phyloP scores from a whole-genome alignment of 2,888 invertebrate species.

The Lamellibrachia columna region DNA sequence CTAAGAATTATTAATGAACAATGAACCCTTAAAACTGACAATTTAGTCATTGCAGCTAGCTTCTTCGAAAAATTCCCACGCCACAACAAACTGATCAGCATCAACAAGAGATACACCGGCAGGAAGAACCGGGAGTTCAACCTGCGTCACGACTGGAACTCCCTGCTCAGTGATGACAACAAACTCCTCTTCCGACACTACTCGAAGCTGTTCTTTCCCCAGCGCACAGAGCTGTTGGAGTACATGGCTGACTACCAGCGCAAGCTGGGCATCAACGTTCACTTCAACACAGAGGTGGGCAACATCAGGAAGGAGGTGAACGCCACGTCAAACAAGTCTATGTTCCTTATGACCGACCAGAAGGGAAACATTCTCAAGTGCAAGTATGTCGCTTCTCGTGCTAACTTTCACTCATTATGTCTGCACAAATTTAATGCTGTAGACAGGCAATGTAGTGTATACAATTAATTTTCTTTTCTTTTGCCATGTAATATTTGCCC shows the following conservation, averaged over 20 bases:
- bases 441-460: too few relatives aligned
- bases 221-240: slow-evolving; percentile 53
- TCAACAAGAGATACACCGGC: slow-evolving; percentile 66
- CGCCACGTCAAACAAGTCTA: slow-evolving; percentile 42
- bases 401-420: too few relatives aligned
- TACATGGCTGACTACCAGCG: slow-evolving; percentile 62
- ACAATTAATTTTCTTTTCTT: too few relatives aligned
- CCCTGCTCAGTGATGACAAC: slow-evolving; percentile 61
- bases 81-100: slow-evolving; percentile 66
- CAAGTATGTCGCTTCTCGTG: slow-evolving; percentile 51
- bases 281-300: slow-evolving; percentile 59
- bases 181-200: slow-evolving; percentile 48
- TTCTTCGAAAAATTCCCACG: slow-evolving; percentile 64
- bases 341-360: slow-evolving; percentile 62
- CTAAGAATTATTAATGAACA: not conserved
- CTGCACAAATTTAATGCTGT: too few relatives aligned
- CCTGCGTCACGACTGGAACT: slow-evolving; percentile 67
- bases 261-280: slow-evolving; percentile 59
- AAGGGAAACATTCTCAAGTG: slow-evolving; percentile 56
- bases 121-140: slow-evolving; percentile 65
- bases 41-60: slow-evolving; percentile 50
- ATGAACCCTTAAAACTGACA: not conserved
- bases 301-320: slow-evolving; percentile 25
- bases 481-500: too few relatives aligned
- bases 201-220: slow-evolving; percentile 57